Evolutionary conservation across 1,140 invertebrate genomes (phyloP).

Genomic region (Cardiocondyla obscurior): DNA sequence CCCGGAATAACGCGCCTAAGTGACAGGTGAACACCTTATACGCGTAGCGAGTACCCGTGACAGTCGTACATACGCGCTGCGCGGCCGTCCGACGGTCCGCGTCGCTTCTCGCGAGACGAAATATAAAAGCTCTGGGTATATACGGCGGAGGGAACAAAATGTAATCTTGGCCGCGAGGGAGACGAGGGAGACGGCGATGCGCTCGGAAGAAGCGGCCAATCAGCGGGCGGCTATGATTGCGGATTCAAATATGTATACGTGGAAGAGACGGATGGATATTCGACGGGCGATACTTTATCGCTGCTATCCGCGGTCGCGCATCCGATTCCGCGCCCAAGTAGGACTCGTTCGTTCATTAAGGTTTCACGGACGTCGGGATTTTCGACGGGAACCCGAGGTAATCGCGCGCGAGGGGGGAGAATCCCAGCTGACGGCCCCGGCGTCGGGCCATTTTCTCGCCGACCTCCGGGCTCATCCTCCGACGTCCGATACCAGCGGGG

Average conservation of each 20-base stretch:
- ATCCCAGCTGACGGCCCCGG: not conserved
- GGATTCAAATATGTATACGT: not conserved
- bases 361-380: not conserved
- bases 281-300: not conserved
- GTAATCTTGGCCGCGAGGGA: not conserved
- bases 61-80: conserved; percentile 18
- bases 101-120: not conserved
- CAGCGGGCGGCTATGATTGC: not conserved
- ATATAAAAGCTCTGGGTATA: conserved; percentile 25
- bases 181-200: not conserved
- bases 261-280: not conserved
- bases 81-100: not conserved
- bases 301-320: not conserved
- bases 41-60: conserved; percentile 63
- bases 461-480: not conserved
- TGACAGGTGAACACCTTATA: conserved; percentile 80
- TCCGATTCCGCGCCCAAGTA: not conserved
- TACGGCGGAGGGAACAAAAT: not conserved
- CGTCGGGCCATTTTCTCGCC: conserved; percentile 29
- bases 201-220: not conserved
- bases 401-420: conserved; percentile 1
- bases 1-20: conserved; percentile 73
- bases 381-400: not conserved
- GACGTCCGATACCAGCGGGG: not conserved
- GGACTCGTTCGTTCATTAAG: too few relatives aligned